phyloP scores from a whole-genome alignment of 2,888 invertebrate species.

The Hemistola chrysoprasaria region DNA sequence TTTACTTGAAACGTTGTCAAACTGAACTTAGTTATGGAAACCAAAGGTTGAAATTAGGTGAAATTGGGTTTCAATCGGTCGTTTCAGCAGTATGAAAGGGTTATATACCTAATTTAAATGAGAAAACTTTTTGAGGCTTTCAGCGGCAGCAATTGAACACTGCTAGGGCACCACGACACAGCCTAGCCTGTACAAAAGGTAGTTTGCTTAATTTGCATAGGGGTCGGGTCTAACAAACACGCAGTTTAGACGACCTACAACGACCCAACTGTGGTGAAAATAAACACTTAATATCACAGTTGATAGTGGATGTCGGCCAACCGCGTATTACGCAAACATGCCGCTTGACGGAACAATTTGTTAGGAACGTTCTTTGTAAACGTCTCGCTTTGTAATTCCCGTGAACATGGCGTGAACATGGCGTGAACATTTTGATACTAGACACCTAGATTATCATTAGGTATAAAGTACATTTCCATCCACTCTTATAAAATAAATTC shows the following conservation, averaged over 20 bases:
- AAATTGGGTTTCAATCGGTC: background rate
- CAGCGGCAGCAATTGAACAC: conserved; percentile 39
- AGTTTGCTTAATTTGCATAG: conserved; percentile 23
- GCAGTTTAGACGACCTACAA: conserved; percentile 22
- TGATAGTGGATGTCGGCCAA: conserved; percentile 52
- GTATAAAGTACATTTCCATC: too few species aligned
- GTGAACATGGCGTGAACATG: conserved; percentile 63
- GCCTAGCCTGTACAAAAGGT: conserved; percentile 15
- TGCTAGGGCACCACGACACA: conserved; percentile 37
- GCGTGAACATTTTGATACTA: conserved; percentile 77
- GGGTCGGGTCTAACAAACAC: conserved; percentile 19
- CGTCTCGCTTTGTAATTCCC: conserved; percentile 72
- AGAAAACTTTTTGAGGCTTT: conserved; percentile 44
- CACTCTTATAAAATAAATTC: too few species aligned
- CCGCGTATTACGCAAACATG: conserved; percentile 61
- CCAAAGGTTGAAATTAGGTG: background rate
- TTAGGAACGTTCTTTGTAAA: conserved; percentile 72
- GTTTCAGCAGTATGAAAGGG: conserved; percentile 35
- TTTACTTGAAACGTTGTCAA: background rate
- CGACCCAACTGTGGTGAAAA: conserved; percentile 36
- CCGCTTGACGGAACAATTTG: conserved; percentile 72
- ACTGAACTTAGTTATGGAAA: too few species aligned
- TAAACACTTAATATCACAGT: conserved; percentile 49
- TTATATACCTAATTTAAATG: conserved; percentile 54
- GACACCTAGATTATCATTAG: too few species aligned